phyloP scores from a whole-genome alignment of 2,113 vertebrate genomes.

The Erythrolamprus reginae region DNA sequence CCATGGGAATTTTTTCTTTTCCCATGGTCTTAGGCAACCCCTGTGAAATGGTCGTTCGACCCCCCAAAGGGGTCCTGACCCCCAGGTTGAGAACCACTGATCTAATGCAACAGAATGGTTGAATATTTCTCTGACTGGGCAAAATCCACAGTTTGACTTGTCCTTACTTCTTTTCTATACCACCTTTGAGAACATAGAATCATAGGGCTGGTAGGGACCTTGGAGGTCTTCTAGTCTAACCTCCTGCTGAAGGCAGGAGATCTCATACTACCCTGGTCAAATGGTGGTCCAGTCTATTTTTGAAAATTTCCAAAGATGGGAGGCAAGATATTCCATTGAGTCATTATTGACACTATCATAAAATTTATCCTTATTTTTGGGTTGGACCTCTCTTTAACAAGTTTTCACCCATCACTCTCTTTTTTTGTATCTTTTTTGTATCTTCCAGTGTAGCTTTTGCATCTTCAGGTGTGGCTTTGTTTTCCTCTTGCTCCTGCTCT shows the following conservation, averaged over 20 bases:
- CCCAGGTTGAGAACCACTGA: no score
- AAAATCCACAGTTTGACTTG: neutral
- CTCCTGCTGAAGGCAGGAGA: neutral
- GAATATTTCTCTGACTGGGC: neutral
- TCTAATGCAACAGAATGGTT: neutral
- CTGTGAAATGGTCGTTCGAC: no score
- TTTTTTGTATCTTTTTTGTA: neutral
- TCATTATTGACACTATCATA: neutral
- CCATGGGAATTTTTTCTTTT: no score
- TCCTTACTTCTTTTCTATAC: neutral
- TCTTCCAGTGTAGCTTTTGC: no score
- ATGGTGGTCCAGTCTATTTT: neutral
- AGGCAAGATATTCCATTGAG: neutral
- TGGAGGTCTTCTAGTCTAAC: neutral
- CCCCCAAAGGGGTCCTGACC: no score
- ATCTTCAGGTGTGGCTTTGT: neutral
- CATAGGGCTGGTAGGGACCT: neutral
- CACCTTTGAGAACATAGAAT: neutral
- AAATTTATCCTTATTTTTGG: neutral
- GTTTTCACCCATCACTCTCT: no score
- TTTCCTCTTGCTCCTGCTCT: neutral
- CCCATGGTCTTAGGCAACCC: no score
- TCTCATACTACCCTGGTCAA: neutral
- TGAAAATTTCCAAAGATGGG: neutral
- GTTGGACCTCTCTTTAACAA: neutral